A percentile compares a stretch with the other conserved stretches of the same genome.
These are phyloP conservation scores for Nyctalus aviator DNA, from an alignment of 2,797 vertebrate species.

Conservation along the genomic window DNA sequence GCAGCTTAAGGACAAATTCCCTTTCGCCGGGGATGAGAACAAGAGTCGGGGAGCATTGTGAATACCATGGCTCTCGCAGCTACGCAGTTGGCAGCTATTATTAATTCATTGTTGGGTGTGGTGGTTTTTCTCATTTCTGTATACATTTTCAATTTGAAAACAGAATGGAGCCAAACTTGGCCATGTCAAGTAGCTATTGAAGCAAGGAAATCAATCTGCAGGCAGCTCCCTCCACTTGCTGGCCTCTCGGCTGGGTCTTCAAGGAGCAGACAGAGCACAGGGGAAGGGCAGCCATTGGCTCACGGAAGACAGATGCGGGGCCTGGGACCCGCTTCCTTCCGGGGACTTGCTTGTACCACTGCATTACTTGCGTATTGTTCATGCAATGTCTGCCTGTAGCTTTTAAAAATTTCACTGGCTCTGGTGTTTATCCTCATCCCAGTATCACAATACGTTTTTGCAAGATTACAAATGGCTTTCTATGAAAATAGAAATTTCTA, in stretches of 20 bases:
- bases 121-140: constrained; percentile 75
- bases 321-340: not conserved
- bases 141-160: constrained; percentile 77
- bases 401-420: constrained; percentile 55
- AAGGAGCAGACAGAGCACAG: not conserved
- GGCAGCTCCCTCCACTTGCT: not conserved
- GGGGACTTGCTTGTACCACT: not conserved
- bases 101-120: constrained; percentile 80
- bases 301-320: constrained; percentile 28
- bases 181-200: constrained; percentile 59
- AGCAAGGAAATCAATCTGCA: constrained; percentile 70
- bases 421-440: constrained; percentile 30
- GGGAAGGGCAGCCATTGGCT: constrained; percentile 52
- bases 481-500: not conserved
- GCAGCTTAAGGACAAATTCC: constrained; percentile 84
- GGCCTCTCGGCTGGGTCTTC: constrained; percentile 15
- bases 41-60: constrained; percentile 50
- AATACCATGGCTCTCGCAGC: constrained; percentile 60
- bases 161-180: constrained; percentile 71
- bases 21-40: constrained; percentile 62
- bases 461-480: constrained; percentile 50
- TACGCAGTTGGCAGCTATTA: constrained; percentile 77
- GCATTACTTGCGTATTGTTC: constrained; percentile 66
- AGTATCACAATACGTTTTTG: constrained; percentile 33
- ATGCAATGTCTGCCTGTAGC: constrained; percentile 66